Base-by-base conservation (phyloP, 2,797 vertebrate species). In the Urosaurus nigricauda region DNA sequence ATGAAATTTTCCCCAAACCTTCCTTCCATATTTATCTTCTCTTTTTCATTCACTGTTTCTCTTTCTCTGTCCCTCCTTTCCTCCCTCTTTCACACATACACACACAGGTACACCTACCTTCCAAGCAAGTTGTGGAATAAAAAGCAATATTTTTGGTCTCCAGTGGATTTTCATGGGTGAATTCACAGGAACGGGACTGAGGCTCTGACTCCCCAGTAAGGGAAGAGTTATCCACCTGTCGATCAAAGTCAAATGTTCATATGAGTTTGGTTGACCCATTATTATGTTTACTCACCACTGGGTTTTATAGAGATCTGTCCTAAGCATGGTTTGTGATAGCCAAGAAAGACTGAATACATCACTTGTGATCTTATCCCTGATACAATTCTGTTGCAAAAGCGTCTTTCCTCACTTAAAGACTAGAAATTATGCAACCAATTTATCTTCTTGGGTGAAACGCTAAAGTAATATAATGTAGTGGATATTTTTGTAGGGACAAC, bases 121-220 rank as follows among this genome's bases (percentile, higher is more conserved):
- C 97, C 91, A 98, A 94, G 2, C 97, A 98, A 1, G 97, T 97
- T 65, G 97, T 98, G 7, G 97, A 98, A 88, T 97, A 98, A 94
- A 98, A 98, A 1, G 92, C 96, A 0, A 98, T 97, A 83, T 98
- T 98, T 93, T 79, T 97, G 9, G 97, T 98, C 91, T 98, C 97
- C 92, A 98, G 88, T 8, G 97, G 96, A 73, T 96, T 98, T 60
- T 98, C 96, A 0, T 98, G 96, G 32, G 96, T 97, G 85, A 94
- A 97, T 80, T 98, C 97, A 80, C 90, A 94, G 71, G 96, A 97
- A 32, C 97, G 97, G 80, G 96, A n/a, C 86, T 98, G 97, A 40
- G 97, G 95, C 47, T 98, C 97, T 2, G 97, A 97, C 86, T 98
- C 97, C 6, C 97, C 97, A 4, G 97, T 98, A 77, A 98, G 96